Evolutionary conservation across 2,113 vertebrate genomes (phyloP), one percentile per base, ranked within the genome.

Genomic region (Zeus faber): DNA sequence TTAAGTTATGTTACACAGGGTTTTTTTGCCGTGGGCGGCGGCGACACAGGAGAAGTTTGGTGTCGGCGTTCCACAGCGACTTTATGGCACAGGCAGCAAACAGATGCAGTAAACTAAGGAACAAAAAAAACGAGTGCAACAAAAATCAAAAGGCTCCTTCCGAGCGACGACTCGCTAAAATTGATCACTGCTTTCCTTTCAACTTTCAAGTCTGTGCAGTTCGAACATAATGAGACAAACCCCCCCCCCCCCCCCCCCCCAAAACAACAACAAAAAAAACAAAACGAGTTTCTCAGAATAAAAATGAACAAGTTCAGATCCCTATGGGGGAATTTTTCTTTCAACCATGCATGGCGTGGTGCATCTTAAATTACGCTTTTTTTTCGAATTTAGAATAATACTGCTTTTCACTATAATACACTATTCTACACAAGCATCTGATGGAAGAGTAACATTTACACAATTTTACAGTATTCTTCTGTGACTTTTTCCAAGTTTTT

Each of bases 361-460:
- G 90, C 84, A 49, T 75, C 71, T 89, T 92, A 91, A 92, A 92
- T 93, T 90, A 95, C 79, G 90, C 66, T 60, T 27, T 33, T 58
- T 90, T 89, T 88, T 91, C n/a, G n/a, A n/a, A n/a, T n/a, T n/a
- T 88, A 9, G 17, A 92, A 91, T 91, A 91, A 94, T 84, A 92
- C 88, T 93, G 92, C 77, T 76, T 81, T 87, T 85, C 79, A 74
- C 89, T 94, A 91, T 93, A 84, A 91, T 91, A 92, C 89, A 93
- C 85, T 89, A 90, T 91, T 83, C 86, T 90, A 91, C 89, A 91
- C 79, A 87, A 78, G 57, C 68, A 65, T 82, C 62, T 72, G 58
- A 65, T 66, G 40, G 49, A 72, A 58, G 40, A 74, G 54, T 74
- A 90, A 81, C 39, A 66, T 90, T 86, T 91, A 91, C 88, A 92